Conservation (phyloP, 2,888 invertebrate genomes). For the Polydrusus tereticollis region DNA sequence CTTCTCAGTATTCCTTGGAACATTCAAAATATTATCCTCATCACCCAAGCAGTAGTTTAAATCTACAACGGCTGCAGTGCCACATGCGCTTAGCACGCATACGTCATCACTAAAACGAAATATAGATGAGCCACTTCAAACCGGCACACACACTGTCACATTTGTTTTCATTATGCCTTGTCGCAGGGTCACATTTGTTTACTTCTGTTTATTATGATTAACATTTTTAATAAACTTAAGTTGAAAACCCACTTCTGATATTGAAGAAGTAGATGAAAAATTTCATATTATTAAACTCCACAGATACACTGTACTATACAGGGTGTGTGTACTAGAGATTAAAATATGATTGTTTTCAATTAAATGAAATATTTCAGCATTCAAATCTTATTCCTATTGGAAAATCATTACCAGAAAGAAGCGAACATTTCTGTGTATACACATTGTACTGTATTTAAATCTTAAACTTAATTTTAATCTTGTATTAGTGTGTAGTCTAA, state of each 20-base stretch:
- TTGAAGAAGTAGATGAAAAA: constrained; percentile 11
- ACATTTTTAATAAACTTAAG: constrained; percentile 42
- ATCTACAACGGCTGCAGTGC: constrained; percentile 91
- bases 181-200: constrained; percentile 1
- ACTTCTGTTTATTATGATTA: constrained; percentile 35
- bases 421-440: too few relatives aligned
- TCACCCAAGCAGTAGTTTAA: constrained; percentile 68
- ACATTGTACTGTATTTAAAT: too few relatives aligned
- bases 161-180: constrained; percentile 16
- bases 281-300: background rate
- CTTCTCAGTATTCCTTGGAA: constrained; percentile 63
- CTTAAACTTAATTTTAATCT: too few relatives aligned
- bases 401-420: too few relatives aligned
- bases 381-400: too few relatives aligned
- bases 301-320: too few relatives aligned
- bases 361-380: too few relatives aligned
- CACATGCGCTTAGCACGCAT: constrained; percentile 92
- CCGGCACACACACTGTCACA: background rate
- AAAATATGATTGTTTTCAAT: too few relatives aligned
- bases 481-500: too few relatives aligned
- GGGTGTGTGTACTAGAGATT: too few relatives aligned
- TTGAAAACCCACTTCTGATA: constrained; percentile 36
- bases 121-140: constrained; percentile 3
- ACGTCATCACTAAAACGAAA: constrained; percentile 85
- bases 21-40: constrained; percentile 56